phyloP scores from a whole-genome alignment of 2,113 vertebrate species.

The Nyctereutes procyonoides region DNA sequence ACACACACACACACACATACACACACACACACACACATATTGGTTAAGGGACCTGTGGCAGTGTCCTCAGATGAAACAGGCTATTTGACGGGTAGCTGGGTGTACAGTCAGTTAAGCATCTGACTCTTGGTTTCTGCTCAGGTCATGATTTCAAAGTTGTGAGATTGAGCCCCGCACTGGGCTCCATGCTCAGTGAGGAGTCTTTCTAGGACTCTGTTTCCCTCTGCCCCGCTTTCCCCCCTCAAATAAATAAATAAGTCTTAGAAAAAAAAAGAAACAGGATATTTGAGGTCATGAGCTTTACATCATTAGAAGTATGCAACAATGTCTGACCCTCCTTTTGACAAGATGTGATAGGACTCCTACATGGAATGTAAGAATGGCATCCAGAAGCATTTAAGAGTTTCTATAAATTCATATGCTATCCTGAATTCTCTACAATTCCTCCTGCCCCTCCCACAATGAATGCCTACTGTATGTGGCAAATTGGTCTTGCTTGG shows the following conservation, averaged over 20 bases:
- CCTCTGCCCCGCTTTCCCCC: not conserved
- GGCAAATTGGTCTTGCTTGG: conserved; percentile 16
- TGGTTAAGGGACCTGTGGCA: not conserved
- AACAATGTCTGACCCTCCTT: not conserved
- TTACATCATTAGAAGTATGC: not conserved
- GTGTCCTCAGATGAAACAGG: not conserved
- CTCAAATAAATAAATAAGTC: not conserved
- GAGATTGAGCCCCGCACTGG: not conserved
- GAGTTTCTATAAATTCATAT: not conserved
- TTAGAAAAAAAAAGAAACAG: not conserved
- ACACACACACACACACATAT: not conserved
- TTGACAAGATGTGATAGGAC: not conserved
- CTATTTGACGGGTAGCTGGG: not conserved
- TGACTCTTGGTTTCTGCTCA: not conserved
- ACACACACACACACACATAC: not conserved
- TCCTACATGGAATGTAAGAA: not conserved
- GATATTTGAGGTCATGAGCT: not conserved
- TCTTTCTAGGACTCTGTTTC: not conserved
- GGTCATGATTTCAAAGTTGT: not conserved
- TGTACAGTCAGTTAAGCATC: not conserved
- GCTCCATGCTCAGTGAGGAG: not conserved
- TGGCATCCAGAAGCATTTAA: not conserved
- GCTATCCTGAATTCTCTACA: not conserved
- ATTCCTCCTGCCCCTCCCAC: not conserved
- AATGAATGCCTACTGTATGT: not conserved